phyloP scores from a whole-genome alignment of 2,797 vertebrate genomes.

The Poeciliopsis gracilis region DNA sequence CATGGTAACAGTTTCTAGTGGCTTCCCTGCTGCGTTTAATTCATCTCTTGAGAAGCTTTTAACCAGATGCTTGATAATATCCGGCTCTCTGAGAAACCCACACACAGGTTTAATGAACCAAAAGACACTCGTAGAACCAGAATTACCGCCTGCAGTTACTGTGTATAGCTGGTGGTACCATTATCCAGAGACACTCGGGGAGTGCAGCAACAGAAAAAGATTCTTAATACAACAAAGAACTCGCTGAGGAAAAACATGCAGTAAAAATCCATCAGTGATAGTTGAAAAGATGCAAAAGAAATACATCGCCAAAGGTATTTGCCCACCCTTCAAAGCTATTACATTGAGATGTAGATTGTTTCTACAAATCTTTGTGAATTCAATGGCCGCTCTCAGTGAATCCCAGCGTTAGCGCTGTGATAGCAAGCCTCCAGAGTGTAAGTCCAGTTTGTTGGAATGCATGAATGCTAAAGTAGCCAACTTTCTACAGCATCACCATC shows the following conservation, averaged over 20 bases:
- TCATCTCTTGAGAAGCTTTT: slow-evolving; percentile 79
- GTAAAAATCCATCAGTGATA: neutral
- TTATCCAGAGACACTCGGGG: slow-evolving; percentile 29
- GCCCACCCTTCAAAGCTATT: neutral
- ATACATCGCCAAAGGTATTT: neutral
- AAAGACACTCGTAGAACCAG: slow-evolving; percentile 38
- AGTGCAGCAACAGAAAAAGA: slow-evolving; percentile 23
- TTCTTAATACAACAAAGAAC: slow-evolving; percentile 28
- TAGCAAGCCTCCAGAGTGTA: neutral
- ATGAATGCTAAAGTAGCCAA: neutral
- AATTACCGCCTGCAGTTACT: slow-evolving; percentile 31
- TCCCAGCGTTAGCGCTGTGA: neutral
- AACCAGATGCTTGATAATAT: slow-evolving; percentile 55
- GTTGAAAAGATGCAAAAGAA: neutral
- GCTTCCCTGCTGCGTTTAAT: slow-evolving; percentile 72
- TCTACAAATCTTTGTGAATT: neutral
- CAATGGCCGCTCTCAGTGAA: neutral
- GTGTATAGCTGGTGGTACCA: slow-evolving; percentile 10
- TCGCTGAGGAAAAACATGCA: neutral
- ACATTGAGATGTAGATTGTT: neutral
- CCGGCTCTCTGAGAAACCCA: slow-evolving; percentile 38
- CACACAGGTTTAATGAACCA: slow-evolving; percentile 58
- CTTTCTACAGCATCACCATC: neutral
- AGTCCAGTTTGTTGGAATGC: neutral
- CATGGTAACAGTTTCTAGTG: slow-evolving; percentile 68